Evolutionary conservation across 2,797 vertebrate species (phyloP), one percentile per base, ranked within the genome.

Genomic region (Gorsachius magnificus): DNA sequence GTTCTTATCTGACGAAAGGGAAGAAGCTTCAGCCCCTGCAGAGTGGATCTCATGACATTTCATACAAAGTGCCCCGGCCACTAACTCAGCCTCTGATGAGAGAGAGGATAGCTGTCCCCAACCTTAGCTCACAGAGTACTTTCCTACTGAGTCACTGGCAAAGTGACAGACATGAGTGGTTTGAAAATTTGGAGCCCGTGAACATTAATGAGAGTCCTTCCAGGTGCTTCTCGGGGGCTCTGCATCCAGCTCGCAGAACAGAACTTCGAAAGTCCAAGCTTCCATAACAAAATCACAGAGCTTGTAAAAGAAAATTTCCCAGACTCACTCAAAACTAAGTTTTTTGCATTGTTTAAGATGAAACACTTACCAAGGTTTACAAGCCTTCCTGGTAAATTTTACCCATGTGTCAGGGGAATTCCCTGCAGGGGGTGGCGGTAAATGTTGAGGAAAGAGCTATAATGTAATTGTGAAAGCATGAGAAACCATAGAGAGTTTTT

Each of bases 401-500:
- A 78, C 94, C 91, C 94, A 21, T 89, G 91, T 95, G 88, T 63
- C 9, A 17, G 95, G 91, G 93, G 92, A 96, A 95, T 95, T 97
- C 95, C 91, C 94, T 96, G 68, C 84, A 75, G 90, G 94, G 60
- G 94, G 71, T 93, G 96, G 97, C 92, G 94, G 95, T 89, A 91
- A 70, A 87, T 96, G 91, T 78, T 88, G 95, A 91, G 90, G 93
- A 91, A 95, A 93, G 80, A 91, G 89, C 84, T 87, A 13, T 86
- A 83, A 83, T 94, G 76, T 93, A 41, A 89, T 91, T 95, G 90
- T 76, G 97, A 97, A 96, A 94, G 90, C 93, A 92, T 83, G 90
- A 95, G 93, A 97, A 97, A 96, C 94, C 90, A 91, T 89, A 89
- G 90, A 95, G 83, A 88, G 90, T 89, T 89, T 96, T 97, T 96